Conservation (phyloP, 2,797 vertebrate genomes). For the Chaunax sp. region DNA sequence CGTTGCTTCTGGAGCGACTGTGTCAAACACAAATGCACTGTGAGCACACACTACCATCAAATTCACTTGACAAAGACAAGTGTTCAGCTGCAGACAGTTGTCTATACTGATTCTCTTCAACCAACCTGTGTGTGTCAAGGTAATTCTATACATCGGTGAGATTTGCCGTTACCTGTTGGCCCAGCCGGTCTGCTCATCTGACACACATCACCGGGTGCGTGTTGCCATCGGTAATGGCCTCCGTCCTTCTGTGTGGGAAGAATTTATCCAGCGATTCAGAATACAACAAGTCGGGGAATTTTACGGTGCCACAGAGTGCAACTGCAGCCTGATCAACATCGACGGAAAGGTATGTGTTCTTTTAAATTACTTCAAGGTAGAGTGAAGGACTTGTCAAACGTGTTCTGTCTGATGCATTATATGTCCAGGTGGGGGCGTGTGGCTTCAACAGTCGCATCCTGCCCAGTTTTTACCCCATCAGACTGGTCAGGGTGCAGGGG, state of each 20-base stretch:
- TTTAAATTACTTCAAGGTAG: background rate
- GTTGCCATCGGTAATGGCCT: conserved; percentile 91
- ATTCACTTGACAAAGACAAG: background rate
- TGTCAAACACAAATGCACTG: conserved; percentile 89
- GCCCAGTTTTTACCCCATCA: conserved; percentile 88
- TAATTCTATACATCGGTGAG: conserved; percentile 93
- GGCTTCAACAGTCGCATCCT: conserved; percentile 91
- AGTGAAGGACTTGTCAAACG: background rate
- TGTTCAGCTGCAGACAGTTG: background rate
- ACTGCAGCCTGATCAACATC: conserved; percentile 93
- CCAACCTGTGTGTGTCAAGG: conserved; percentile 73
- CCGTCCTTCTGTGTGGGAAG: conserved; percentile 88
- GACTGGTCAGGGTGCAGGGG: conserved; percentile 85
- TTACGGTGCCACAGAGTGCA: conserved; percentile 93
- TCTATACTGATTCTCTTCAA: background rate
- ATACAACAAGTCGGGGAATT: conserved; percentile 89
- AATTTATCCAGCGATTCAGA: conserved; percentile 86
- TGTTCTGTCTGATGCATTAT: background rate
- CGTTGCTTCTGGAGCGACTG: conserved; percentile 93
- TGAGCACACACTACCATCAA: conserved; percentile 69
- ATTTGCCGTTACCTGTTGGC: conserved; percentile 91
- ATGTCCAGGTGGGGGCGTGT: conserved; percentile 87
- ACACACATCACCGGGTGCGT: conserved; percentile 83
- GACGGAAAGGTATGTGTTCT: conserved; percentile 86
- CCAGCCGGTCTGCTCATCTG: conserved; percentile 81